Conservation (phyloP, 92 coral and sea anemone genomes). For the Umimayanthus kanabou region DNA sequence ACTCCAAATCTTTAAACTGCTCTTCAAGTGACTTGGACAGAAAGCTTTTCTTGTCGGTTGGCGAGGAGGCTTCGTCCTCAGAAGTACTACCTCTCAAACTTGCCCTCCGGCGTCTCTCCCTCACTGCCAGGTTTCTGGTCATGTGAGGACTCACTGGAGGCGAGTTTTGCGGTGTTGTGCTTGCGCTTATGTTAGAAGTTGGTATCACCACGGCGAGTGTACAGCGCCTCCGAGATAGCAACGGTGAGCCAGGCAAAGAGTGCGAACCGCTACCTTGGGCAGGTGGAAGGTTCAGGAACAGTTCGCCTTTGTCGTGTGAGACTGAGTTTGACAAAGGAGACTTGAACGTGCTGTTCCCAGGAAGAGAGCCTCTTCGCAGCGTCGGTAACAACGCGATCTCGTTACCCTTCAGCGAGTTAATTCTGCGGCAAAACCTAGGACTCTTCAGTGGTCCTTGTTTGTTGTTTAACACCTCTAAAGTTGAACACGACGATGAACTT, state of each 20-base stretch:
- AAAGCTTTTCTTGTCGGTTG: neutral
- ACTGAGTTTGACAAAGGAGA: neutral
- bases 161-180: conserved; percentile 24
- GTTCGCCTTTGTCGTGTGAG: neutral
- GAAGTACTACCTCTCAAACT: conserved; percentile 32
- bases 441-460: neutral
- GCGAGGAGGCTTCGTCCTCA: neutral
- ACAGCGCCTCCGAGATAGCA: neutral
- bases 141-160: conserved; percentile 42
- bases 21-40: conserved; percentile 53
- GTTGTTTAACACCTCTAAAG: neutral
- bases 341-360: neutral
- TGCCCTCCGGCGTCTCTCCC: conserved; percentile 46
- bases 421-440: neutral
- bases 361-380: conserved; percentile 10
- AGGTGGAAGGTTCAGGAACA: neutral
- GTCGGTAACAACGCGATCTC: neutral
- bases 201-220: neutral
- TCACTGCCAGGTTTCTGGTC: conserved; percentile 56
- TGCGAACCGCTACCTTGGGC: neutral
- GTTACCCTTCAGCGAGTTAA: conserved; percentile 3
- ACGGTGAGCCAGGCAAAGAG: neutral
- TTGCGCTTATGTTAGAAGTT: neutral
- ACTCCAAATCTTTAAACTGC: conserved; percentile 67
- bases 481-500: neutral